Evolutionary conservation across 37 sponge, comb jelly and placozoan genomes (phyloP).

Genomic region (Halisarca cf. caerulea): DNA sequence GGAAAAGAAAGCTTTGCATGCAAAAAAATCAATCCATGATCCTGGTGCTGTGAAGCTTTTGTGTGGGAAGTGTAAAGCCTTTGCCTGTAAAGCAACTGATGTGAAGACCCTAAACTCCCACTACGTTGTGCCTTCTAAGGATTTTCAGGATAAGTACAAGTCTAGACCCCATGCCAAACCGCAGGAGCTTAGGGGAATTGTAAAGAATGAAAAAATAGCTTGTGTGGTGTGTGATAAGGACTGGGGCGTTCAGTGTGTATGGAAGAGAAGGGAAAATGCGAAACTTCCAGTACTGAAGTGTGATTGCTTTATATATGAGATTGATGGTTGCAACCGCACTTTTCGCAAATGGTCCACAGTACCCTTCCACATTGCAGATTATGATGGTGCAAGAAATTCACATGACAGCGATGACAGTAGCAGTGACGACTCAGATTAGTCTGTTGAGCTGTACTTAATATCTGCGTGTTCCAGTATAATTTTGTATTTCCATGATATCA

Average conservation of each 20-base stretch:
- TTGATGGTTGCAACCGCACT: neutral
- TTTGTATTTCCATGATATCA: no score
- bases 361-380: conserved; percentile 38
- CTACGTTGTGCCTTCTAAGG: conserved; percentile 43
- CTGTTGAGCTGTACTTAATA: neutral
- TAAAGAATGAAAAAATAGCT: conserved; percentile 37
- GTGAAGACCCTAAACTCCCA: conserved; percentile 16
- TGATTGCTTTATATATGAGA: conserved; percentile 30
- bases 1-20: neutral
- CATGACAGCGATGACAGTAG: conserved; percentile 1
- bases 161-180: conserved; percentile 22
- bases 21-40: neutral
- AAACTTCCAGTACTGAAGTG: conserved; percentile 61
- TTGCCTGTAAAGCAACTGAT: conserved; percentile 59
- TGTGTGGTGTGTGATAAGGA: conserved; percentile 44
- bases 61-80: conserved; percentile 47
- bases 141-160: neutral
- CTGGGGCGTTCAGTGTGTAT: conserved; percentile 49
- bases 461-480: neutral
- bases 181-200: conserved; percentile 4
- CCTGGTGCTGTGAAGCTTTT: conserved; percentile 29
- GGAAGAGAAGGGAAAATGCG: neutral
- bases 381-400: neutral
- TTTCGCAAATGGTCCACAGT: conserved; percentile 54
- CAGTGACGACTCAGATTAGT: neutral